These are phyloP conservation scores for Magallana angulata DNA, from an alignment of 1,140 invertebrate species.

Conservation along the genomic window DNA sequence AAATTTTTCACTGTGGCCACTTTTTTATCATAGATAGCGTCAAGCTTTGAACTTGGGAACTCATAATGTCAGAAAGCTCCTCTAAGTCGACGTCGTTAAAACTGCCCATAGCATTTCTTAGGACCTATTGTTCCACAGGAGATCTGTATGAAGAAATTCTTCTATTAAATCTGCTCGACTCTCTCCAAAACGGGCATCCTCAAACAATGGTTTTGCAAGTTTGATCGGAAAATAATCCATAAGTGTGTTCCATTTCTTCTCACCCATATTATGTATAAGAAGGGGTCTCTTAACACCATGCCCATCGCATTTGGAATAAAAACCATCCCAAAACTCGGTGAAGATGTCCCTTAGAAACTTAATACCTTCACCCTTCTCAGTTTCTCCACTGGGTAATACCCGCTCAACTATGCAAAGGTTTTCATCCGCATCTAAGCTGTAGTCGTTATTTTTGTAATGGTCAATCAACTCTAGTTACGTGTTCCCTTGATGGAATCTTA, in stretches of 20 bases:
- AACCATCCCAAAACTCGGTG: conserved; percentile 3
- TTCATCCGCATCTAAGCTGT: background rate
- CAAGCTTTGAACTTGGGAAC: too few species aligned
- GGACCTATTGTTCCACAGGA: too few species aligned
- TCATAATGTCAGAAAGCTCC: too few species aligned
- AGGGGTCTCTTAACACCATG: conserved; percentile 27
- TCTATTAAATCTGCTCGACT: too few species aligned
- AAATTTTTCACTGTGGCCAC: too few species aligned
- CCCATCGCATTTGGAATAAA: conserved; percentile 42
- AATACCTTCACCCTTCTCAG: conserved; percentile 20
- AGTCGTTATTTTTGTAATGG: background rate
- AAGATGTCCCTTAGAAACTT: conserved; percentile 31
- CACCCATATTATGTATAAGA: too few species aligned
- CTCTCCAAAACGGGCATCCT: too few species aligned
- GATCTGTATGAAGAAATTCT: too few species aligned
- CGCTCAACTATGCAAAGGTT: background rate
- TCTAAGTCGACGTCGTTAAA: too few species aligned
- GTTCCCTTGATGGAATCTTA: background rate
- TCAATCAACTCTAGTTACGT: conserved; percentile 2
- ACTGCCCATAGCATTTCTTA: too few species aligned
- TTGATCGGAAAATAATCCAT: conserved; percentile 29
- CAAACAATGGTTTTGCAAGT: background rate
- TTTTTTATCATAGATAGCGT: too few species aligned
- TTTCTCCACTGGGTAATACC: conserved; percentile 28
- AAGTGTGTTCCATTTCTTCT: conserved; percentile 5